Evolutionary conservation across 2,113 vertebrate species (phyloP), one percentile per base, ranked within the genome.

Genomic region (Ia io): DNA sequence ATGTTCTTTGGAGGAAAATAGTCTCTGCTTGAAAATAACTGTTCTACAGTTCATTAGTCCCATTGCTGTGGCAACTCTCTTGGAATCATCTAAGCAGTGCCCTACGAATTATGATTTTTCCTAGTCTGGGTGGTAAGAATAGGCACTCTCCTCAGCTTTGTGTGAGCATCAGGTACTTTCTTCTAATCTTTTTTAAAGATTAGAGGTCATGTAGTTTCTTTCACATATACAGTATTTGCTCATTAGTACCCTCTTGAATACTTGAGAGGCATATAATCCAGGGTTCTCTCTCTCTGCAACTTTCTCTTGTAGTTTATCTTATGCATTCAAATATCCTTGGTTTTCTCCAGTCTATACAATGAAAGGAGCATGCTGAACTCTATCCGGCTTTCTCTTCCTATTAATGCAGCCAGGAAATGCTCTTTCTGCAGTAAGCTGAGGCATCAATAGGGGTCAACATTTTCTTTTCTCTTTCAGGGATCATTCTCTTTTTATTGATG

Each of bases 21-120:
- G 5, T 4, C 20, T 17, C 8, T 44, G 30, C 1, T n/a, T 30
- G 77, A 80, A 2, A 47, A 37, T 6, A 84, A 30, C 0, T 61
- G 1, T 17, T 76, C 23, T 40, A 3, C 37, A 7, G 51, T 35
- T 84, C 2, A 11, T 42, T 51, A 53, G 16, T 65, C 3, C 10
- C 20, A 71, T 2, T 47, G 6, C 0, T 1, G 2, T 7, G 7
- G 5, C 0, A 40, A 35, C 22, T n/a, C 8, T 83, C 16, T 73
- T 83, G 16, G 35, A 67, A 32, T 49, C 10, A 35, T 61, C 4
- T 70, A 40, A 14, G 2, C 59, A 85, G 12, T 35, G 5, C 5
- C 13, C 8, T 18, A 40, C 28, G 17, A 51, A 47, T 16, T 5
- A 35, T 37, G 23, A 35, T 2, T 0, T 70, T 49, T 61, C 11